These are phyloP conservation scores for Thaleichthys pacificus DNA, from an alignment of 2,797 vertebrate species.

Conservation along the genomic window DNA sequence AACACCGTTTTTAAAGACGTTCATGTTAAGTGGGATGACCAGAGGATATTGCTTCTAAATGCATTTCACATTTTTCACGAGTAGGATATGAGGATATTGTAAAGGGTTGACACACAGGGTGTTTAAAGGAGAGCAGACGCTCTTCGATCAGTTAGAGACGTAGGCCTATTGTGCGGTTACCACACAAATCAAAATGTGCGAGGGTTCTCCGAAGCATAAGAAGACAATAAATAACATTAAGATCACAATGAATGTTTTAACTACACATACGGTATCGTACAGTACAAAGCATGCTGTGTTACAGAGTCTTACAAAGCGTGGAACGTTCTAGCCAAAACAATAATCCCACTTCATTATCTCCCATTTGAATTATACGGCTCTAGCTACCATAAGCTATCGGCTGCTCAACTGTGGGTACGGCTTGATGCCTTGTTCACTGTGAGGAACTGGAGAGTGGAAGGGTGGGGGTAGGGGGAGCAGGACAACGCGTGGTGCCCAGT, in stretches of 20 bases:
- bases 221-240: too few relatives aligned
- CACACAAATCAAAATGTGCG: too few relatives aligned
- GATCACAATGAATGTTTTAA: too few relatives aligned
- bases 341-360: neutral
- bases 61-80: neutral
- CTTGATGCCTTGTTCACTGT: too few relatives aligned
- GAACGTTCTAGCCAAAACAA: slow-evolving; percentile 13
- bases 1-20: neutral
- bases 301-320: neutral
- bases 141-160: too few relatives aligned
- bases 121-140: neutral
- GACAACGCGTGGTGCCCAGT: neutral
- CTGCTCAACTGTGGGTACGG: neutral
- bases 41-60: neutral
- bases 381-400: neutral
- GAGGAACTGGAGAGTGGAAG: neutral
- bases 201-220: too few relatives aligned
- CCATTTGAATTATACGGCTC: neutral
- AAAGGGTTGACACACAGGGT: neutral
- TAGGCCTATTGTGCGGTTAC: too few relatives aligned
- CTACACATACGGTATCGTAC: too few relatives aligned
- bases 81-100: neutral
- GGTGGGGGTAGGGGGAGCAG: neutral
- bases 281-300: slow-evolving; percentile 21
- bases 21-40: neutral